Conservation (phyloP, 2,113 vertebrate genomes). For the Alligator sinensis region DNA sequence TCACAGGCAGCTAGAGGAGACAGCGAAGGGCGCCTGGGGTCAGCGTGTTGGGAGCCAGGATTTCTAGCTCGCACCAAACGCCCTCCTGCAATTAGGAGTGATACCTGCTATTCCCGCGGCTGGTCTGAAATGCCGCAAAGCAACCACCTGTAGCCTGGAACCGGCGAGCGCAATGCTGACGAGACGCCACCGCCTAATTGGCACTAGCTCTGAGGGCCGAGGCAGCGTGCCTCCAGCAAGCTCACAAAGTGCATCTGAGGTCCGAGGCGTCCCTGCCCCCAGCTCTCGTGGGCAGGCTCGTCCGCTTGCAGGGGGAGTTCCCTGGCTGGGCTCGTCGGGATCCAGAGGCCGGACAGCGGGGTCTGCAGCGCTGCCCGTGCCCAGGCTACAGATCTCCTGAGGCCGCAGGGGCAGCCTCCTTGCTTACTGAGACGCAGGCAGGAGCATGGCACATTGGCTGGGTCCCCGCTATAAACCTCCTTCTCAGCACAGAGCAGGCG, state of each 20-base stretch:
- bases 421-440: not conserved
- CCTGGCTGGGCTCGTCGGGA: slow-evolving; percentile 23
- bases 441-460: not conserved
- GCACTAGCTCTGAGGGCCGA: not conserved
- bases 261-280: too few species aligned
- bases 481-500: not conserved
- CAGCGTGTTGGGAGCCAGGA: slow-evolving; percentile 36
- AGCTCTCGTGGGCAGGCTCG: too few species aligned
- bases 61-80: slow-evolving; percentile 43
- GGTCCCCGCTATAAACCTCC: slow-evolving; percentile 2
- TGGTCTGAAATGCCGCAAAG: slow-evolving; percentile 20
- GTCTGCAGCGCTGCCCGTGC: not conserved
- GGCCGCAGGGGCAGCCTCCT: slow-evolving; percentile 25
- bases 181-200: not conserved
- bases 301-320: too few species aligned
- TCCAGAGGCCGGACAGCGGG: not conserved
- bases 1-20: slow-evolving; percentile 19
- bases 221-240: not conserved
- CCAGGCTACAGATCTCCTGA: not conserved
- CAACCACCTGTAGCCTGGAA: not conserved
- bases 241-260: not conserved
- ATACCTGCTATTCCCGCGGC: slow-evolving; percentile 3
- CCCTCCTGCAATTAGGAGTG: slow-evolving; percentile 19
- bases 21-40: slow-evolving; percentile 58
- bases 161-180: slow-evolving; percentile 29